Evolutionary conservation across 2,888 invertebrate genomes (phyloP), one percentile per base, ranked within the genome.

Genomic region (Autographa gamma): DNA sequence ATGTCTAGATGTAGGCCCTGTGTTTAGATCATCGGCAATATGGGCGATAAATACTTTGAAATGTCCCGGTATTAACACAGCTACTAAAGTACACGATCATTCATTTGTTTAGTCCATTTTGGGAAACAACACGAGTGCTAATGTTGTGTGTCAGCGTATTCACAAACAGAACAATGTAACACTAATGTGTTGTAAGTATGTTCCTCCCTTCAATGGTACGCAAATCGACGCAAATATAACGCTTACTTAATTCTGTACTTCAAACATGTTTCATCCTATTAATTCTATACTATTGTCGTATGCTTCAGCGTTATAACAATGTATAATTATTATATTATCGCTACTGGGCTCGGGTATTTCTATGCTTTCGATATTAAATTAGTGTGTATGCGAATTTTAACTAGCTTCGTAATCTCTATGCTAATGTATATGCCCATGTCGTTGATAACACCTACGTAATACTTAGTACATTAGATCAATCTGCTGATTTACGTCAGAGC

Each of bases 301-400:
- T 93, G 95, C 95, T 95, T 95, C 91, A 92, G 95, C 95, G 93
- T 93, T 93, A 91, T 93, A 94, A 94, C 91, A 92, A 92, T 94
- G 91, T 94, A 90, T 90, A 88, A 89, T 82, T 87, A 87, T 89
- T 87, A 87, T 89, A 91, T 91, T 90, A 87, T 91, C 93, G 95
- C 95, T 95, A 94, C 89, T 93, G 95, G 95, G 95, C 95, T 95
- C 95, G 95, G 95, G 95, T 94, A 93, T 93, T 91, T 93, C 95
- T 95, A 94, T 95, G 95, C 95, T 95, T 95, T 95, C 93, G 91
- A 94, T 95, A 95, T 95, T 94, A 93, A 93, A 92, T 93, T 95
- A 94, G 95, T 95, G 93, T 94, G 94, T 95, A 95, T 95, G 95
- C 95, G 93, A 94, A 88, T 92, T 91, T 91, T 93, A 92, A 93